Evolutionary conservation across 2,888 invertebrate genomes (phyloP), one percentile per base, ranked within the genome.

Genomic region (Trissoscelio sp.): DNA sequence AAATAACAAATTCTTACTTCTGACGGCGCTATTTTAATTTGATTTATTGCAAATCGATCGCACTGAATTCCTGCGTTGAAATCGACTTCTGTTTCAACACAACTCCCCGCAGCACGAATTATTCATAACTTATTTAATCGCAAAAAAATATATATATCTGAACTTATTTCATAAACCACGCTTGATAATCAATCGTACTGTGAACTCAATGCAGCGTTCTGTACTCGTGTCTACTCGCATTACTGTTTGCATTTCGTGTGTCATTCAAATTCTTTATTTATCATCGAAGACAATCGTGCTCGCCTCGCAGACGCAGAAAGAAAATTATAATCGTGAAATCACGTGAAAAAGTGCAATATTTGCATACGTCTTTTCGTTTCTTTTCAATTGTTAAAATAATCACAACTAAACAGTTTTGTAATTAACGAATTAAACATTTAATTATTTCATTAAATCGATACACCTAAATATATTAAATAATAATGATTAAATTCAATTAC

Each of bases 231-330:
- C 66, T 58, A 72, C 74, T 74, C 79, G 67, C 57, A 7, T 81
- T 77, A 67, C 81, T 77, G 81, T 81, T 77, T 77, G 51, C 72
- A 72, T 72, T 81, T 67, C 53, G 51, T 55, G 39, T 80, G 81
- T 77, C 72, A 67, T 81, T 60, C 72, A 67, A 62, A 81, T 77
- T 77, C 67, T 77, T 81, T 77, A 67, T 77, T 81, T 77, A 60
- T 78, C 77, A 20, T 6, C 48, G 16, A 58, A 78, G 81, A 78
- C 77, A 78, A 78, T 78, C 67, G 66, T 18, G 62, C 5, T 31
- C 20, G 34, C 22, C 14, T n/a, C 18, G 28, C 20, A 9, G 12
- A 57, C 42, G 20, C 53, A 16, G 34, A 69, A 55, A 14, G 37
- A 34, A 64, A 22, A 46, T 42, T 24, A 14, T 22, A 44, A 62